Evolutionary conservation across 1,140 invertebrate genomes (phyloP), one percentile per base, ranked within the genome.

Genomic region (Nomia melanderi): DNA sequence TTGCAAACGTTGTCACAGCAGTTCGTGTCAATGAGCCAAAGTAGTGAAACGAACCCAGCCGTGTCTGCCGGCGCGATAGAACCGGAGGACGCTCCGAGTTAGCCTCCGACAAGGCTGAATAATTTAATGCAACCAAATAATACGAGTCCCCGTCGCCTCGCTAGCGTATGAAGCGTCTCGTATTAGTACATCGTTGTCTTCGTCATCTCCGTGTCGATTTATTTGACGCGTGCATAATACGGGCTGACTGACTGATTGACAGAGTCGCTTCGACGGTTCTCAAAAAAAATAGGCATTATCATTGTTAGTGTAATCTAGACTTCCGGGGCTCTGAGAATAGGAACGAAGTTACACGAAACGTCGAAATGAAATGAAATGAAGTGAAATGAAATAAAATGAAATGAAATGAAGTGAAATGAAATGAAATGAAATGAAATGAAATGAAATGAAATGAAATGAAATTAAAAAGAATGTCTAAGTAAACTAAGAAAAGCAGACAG

Each of bases 1-100:
- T 78, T 91, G 77, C 90, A 91, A 33, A 89, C 83, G 20, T 66
- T 91, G 75, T 91, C 90, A 23, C 89, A 91, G 63, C 89, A 91
- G 63, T 90, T 91, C 50, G 85, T 90, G 25, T 85, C 86, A 74
- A 88, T 91, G 87, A 88, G 84, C 80, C 88, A 88, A 57, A 82
- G 69, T 31, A 85, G 82, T 12, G 73, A 79, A 63, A 79, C 78
- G 14, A 81, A 82, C n/a, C 41, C 88, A n/a, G 54, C 78, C n/a
- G 80, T 88, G 39, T 79, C 86, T 29, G 76, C 83, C 57, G 79
- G 79, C 9, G 65, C 79, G 56, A 80, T 87, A 11, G 89, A 91
- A 47, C 86, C 88, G 9, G 87, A 91, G 39, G 88, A 91, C 57
- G 86, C 89, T 60, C 89, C 90, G 63, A 91, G 90, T 90, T 91